These are phyloP conservation scores for Geotrypetes seraphini DNA, from an alignment of 2,797 vertebrate species.

Conservation along the genomic window DNA sequence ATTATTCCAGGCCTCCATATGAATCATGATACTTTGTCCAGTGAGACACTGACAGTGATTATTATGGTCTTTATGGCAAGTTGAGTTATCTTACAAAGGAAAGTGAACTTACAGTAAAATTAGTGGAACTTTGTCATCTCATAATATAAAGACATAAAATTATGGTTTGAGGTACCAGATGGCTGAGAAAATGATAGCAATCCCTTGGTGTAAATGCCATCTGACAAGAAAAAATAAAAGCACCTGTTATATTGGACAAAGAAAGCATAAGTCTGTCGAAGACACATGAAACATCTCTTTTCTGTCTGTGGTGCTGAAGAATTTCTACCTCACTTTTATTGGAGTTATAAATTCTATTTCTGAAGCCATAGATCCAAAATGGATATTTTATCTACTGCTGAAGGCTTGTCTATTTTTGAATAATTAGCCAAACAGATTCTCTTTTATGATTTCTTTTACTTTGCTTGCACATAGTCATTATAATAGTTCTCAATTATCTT, in stretches of 20 bases:
- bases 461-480: slow-evolving; percentile 27
- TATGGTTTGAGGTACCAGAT: slow-evolving; percentile 10
- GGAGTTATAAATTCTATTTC: slow-evolving; percentile 5
- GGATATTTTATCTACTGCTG: not conserved
- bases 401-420: slow-evolving; percentile 17
- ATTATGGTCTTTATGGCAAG: not conserved
- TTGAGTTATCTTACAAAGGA: slow-evolving; percentile 4
- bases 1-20: too few species aligned
- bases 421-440: slow-evolving; percentile 27
- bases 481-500: slow-evolving; percentile 46
- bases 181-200: slow-evolving; percentile 18
- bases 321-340: slow-evolving; percentile 1
- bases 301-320: not conserved
- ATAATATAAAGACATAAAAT: slow-evolving; percentile 8
- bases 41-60: not conserved
- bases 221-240: slow-evolving; percentile 27
- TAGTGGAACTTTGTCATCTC: slow-evolving; percentile 10
- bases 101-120: slow-evolving; percentile 1
- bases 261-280: slow-evolving; percentile 8
- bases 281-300: not conserved
- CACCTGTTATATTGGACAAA: slow-evolving; percentile 19
- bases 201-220: slow-evolving; percentile 24
- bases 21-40: not conserved
- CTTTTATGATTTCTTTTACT: slow-evolving; percentile 11
- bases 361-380: slow-evolving; percentile 5